These are phyloP conservation scores for Tupiocoris notatus DNA, from an alignment of 2,888 invertebrate species.

Conservation along the genomic window DNA sequence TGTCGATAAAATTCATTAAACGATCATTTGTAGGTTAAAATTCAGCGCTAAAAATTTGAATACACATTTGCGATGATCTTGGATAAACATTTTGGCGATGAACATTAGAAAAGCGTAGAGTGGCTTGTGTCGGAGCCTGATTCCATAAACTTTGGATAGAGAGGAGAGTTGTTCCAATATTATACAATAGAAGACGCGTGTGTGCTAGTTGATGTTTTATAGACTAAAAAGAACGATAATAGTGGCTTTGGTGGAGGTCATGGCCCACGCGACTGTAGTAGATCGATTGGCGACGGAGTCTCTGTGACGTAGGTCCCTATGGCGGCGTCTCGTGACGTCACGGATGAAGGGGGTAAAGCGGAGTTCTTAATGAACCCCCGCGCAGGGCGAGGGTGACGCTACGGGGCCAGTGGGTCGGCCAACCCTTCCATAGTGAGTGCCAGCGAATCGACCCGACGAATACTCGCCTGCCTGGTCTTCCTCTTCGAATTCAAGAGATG, in stretches of 20 bases:
- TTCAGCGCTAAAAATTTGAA: too few relatives aligned
- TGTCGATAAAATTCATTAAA: too few relatives aligned
- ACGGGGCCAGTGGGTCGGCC: background rate
- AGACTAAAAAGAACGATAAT: background rate
- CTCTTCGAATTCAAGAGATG: too few relatives aligned
- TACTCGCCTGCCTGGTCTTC: background rate
- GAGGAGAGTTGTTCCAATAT: too few relatives aligned
- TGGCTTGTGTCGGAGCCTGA: too few relatives aligned
- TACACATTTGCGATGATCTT: too few relatives aligned
- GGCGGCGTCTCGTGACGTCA: conserved; percentile 26
- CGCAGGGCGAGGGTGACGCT: background rate
- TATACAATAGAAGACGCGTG: too few relatives aligned
- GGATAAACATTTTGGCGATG: too few relatives aligned
- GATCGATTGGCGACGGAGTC: conserved; percentile 8
- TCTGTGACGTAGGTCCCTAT: background rate
- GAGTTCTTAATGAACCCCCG: conserved; percentile 16
- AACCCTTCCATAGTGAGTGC: too few relatives aligned
- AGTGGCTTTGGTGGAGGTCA: conserved; percentile 24
- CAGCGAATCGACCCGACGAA: background rate
- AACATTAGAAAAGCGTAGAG: too few relatives aligned
- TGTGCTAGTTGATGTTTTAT: background rate
- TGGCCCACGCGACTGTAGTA: conserved; percentile 22
- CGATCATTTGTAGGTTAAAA: too few relatives aligned
- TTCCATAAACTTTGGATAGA: too few relatives aligned
- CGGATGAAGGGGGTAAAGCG: background rate